Conservation (phyloP, 2,113 vertebrate genomes). For the Pygoscelis antarcticus region DNA sequence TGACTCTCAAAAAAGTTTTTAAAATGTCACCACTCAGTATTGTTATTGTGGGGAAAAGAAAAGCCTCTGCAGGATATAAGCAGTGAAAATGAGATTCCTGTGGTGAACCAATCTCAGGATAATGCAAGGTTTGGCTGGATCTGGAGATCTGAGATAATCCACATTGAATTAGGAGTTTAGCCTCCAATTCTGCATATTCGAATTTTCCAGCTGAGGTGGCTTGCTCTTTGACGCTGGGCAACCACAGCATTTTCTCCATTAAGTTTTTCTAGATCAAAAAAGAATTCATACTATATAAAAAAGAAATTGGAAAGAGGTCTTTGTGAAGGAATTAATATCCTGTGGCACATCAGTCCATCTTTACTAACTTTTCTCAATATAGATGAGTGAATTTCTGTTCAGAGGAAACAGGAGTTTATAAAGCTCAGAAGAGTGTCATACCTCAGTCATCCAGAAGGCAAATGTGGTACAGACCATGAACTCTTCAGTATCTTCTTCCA, state of each 20-base stretch:
- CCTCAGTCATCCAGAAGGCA: background rate
- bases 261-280: background rate
- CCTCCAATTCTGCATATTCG: background rate
- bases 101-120: background rate
- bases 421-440: background rate
- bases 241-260: background rate
- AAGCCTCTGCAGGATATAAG: background rate
- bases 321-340: background rate
- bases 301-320: background rate
- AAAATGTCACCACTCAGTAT: background rate
- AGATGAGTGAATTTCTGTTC: background rate
- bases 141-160: background rate
- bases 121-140: background rate
- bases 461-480: background rate
- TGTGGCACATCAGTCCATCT: background rate
- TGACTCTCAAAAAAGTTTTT: background rate
- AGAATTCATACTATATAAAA: background rate
- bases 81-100: slow-evolving; percentile 18
- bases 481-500: background rate
- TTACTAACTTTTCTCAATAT: background rate
- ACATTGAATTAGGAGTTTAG: background rate
- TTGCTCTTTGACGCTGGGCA: background rate
- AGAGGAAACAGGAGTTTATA: background rate
- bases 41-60: background rate
- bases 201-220: background rate